Evolutionary conservation across 2,797 vertebrate genomes (phyloP).

Genomic region (Myiotriccus ornatus): DNA sequence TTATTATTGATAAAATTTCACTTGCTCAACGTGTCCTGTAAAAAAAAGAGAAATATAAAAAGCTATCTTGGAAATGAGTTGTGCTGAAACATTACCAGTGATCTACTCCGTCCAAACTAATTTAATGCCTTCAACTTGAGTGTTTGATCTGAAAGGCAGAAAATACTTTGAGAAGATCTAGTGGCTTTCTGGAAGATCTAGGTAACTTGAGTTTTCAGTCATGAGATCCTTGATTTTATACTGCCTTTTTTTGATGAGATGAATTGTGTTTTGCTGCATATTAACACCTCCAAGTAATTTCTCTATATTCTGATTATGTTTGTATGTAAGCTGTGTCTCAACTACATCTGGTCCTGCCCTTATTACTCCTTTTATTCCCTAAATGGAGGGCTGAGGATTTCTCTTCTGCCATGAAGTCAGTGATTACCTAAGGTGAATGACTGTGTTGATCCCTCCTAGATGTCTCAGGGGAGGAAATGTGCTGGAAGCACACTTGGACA

Average conservation of each 20-base stretch:
- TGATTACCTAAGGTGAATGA: neutral
- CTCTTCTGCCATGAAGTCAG: neutral
- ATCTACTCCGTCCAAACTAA: neutral
- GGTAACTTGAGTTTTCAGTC: neutral
- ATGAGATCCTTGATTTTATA: neutral
- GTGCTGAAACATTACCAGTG: neutral
- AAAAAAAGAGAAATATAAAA: neutral
- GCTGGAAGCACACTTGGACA: neutral
- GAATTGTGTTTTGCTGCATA: neutral
- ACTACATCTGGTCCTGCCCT: neutral
- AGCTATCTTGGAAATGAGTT: neutral
- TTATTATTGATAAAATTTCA: constrained; percentile 12
- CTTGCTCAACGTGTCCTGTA: neutral
- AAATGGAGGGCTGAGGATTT: neutral
- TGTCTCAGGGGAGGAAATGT: neutral
- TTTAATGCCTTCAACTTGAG: neutral
- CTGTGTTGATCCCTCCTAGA: neutral
- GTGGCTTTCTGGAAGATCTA: neutral
- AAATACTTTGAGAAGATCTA: neutral
- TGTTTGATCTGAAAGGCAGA: neutral
- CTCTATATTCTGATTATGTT: neutral
- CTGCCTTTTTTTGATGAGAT: neutral
- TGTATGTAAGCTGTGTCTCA: neutral
- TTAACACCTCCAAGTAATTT: neutral
- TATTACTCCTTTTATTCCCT: neutral